Conservation (phyloP, 2,797 vertebrate species). For the Molossus molossus region DNA sequence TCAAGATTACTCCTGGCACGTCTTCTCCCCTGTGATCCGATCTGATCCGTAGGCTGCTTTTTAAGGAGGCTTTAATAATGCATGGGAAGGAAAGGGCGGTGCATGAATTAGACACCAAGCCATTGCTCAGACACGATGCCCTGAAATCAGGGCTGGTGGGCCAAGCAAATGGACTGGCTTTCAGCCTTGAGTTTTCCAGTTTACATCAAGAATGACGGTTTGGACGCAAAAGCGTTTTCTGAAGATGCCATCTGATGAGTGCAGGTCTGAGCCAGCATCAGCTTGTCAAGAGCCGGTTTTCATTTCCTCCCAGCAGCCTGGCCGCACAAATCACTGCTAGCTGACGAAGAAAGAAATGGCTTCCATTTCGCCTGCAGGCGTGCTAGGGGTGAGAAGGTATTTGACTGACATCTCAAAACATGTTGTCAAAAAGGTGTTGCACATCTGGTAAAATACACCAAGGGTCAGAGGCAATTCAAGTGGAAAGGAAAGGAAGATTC, state of each 20-base stretch:
- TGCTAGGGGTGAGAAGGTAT: neutral
- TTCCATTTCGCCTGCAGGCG: slow-evolving; percentile 17
- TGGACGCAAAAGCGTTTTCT: slow-evolving; percentile 63
- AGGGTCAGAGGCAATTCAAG: slow-evolving; percentile 43
- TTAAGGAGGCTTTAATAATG: slow-evolving; percentile 82
- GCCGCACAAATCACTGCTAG: neutral
- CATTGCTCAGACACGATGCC: neutral
- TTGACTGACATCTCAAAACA: slow-evolving; percentile 49
- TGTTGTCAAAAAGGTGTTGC: slow-evolving; percentile 14
- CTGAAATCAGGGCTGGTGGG: slow-evolving; percentile 7
- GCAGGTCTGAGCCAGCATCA: slow-evolving; percentile 41
- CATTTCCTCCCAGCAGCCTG: slow-evolving; percentile 33
- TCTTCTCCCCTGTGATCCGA: slow-evolving; percentile 54
- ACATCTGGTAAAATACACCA: neutral
- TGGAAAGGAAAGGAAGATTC: slow-evolving; percentile 7
- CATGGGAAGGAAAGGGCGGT: slow-evolving; percentile 35
- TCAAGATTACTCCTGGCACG: slow-evolving; percentile 56
- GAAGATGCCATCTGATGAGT: slow-evolving; percentile 68
- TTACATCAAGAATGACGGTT: slow-evolving; percentile 25
- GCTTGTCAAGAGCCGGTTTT: slow-evolving; percentile 57
- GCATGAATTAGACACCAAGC: slow-evolving; percentile 74
- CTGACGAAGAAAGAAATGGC: slow-evolving; percentile 56
- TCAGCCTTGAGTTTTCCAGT: slow-evolving; percentile 4
- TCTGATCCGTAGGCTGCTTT: slow-evolving; percentile 60
- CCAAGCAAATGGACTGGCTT: slow-evolving; percentile 50